Percentiles rank a stretch among this genome's conserved stretches.
Evolutionary conservation across 1,140 invertebrate genomes (phyloP).

Genomic region (Drosophila arizonae): DNA sequence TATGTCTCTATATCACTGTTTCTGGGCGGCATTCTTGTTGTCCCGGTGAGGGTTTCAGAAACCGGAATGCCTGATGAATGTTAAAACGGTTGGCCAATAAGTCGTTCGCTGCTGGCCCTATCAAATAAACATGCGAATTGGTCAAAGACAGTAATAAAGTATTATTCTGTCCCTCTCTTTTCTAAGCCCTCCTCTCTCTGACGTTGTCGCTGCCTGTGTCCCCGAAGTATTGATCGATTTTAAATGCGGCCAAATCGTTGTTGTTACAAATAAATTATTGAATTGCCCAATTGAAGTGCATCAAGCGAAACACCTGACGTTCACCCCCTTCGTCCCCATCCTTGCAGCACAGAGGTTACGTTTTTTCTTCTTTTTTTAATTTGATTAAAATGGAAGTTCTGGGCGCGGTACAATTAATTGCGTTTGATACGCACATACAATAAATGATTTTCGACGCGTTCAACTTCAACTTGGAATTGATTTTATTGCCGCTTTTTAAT

Average conservation of each 20-base stretch:
- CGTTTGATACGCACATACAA: conserved; percentile 18
- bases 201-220: not conserved
- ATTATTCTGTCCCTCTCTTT: too few relatives aligned
- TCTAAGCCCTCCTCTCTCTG: too few relatives aligned
- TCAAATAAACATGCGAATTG: conserved; percentile 39
- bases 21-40: conserved; percentile 52
- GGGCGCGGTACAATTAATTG: conserved; percentile 47
- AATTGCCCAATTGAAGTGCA: conserved; percentile 45
- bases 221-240: conserved; percentile 49
- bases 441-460: conserved; percentile 27
- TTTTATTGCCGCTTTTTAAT: conserved; percentile 34
- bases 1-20: not conserved
- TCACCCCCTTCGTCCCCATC: not conserved
- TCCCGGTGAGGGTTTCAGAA: conserved; percentile 37
- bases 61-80: conserved; percentile 74
- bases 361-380: not conserved
- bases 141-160: conserved; percentile 7
- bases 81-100: conserved; percentile 59
- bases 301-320: not conserved
- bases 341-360: not conserved
- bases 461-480: conserved; percentile 19
- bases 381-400: conserved; percentile 29
- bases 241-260: conserved; percentile 65
- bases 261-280: conserved; percentile 70
- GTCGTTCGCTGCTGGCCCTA: conserved; percentile 15